Evolutionary conservation across 2,113 vertebrate genomes (phyloP), one percentile per base, ranked within the genome.

Genomic region (Sturnira hondurensis): DNA sequence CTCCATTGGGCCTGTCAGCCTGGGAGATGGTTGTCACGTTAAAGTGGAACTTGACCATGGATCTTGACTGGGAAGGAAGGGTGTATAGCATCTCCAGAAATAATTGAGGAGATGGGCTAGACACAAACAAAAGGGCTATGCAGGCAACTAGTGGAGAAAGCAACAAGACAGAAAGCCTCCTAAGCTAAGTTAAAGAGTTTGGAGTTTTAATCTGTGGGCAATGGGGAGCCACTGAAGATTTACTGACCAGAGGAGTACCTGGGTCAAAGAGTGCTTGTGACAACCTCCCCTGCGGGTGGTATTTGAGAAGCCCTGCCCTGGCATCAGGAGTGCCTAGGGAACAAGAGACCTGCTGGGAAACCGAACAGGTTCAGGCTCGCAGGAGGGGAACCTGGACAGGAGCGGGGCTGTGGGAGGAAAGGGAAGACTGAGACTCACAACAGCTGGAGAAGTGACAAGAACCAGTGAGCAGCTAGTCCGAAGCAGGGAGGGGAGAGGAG

Each of bases 161-260:
- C 50, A 28, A 11, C 38, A 17, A 38, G 12, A 12, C 2, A 0
- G 2, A 76, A 61, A 7, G 24, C 14, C 84, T 63, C 38, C 31
- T 10, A 14, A 65, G 50, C 56, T 87, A 50, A 76, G 92, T 58
- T 71, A 95, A 80, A 96, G 54, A 95, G 87, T 90, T 87, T 91
- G 82, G 94, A 68, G 76, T 96, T 96, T 67, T 73, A 88, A 94
- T 67, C 88, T 93, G 45, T 73, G 82, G 76, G 88, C 67, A 67
- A 36, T 41, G 15, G 45, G 87, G 77, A 96, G 58, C 15, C 65
- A 4, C 5, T 22, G 31, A 74, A 33, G 11, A 38, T 71, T 73
- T 86, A 15, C 4, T 22, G 28, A 22, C 19, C 16, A n/a, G 16
- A 67, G 71, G 56, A 58, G 31, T 5, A 11, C 28, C n/a, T 24